These are phyloP conservation scores for Dioctria rufipes DNA, from an alignment of 2,888 invertebrate species.

Conservation along the genomic window DNA sequence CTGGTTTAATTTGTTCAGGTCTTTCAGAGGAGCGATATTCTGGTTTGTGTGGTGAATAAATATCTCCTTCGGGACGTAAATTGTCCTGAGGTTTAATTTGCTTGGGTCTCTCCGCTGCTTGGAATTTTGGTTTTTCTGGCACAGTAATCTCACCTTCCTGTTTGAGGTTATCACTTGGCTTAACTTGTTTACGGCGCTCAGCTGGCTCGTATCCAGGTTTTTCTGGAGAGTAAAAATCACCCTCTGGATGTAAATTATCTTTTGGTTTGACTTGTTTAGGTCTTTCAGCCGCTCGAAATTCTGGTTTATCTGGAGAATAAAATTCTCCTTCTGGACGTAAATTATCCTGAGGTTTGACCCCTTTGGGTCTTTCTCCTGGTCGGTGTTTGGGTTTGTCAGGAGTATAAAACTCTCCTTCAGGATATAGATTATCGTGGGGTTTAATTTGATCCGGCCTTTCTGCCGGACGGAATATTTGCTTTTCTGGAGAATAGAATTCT, in stretches of 20 bases:
- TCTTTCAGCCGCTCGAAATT: constrained; percentile 63
- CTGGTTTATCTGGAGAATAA: constrained; percentile 69
- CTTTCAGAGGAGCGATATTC: constrained; percentile 67
- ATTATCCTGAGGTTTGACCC: constrained; percentile 74
- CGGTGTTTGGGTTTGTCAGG: constrained; percentile 68
- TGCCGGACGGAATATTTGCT: constrained; percentile 66
- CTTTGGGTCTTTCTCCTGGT: constrained; percentile 68
- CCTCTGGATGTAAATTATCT: constrained; percentile 72
- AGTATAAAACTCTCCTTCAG: constrained; percentile 74
- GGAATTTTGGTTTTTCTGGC: constrained; percentile 65
- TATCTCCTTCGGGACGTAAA: constrained; percentile 71
- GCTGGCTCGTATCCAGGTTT: constrained; percentile 64
- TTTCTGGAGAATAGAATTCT: constrained; percentile 72
- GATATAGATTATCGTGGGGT: constrained; percentile 66
- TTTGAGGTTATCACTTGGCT: constrained; percentile 74
- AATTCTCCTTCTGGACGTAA: constrained; percentile 75
- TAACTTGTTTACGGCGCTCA: constrained; percentile 71
- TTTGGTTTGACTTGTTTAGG: constrained; percentile 69
- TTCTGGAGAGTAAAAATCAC: constrained; percentile 68
- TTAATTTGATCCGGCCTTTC: constrained; percentile 70
- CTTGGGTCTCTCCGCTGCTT: constrained; percentile 66
- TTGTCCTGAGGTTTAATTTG: constrained; percentile 71
- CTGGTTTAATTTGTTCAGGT: constrained; percentile 72
- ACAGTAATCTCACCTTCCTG: constrained; percentile 74
- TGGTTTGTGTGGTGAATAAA: constrained; percentile 66